phyloP scores from a whole-genome alignment of 2,113 vertebrate genomes.

The Hemiprocne comata region DNA sequence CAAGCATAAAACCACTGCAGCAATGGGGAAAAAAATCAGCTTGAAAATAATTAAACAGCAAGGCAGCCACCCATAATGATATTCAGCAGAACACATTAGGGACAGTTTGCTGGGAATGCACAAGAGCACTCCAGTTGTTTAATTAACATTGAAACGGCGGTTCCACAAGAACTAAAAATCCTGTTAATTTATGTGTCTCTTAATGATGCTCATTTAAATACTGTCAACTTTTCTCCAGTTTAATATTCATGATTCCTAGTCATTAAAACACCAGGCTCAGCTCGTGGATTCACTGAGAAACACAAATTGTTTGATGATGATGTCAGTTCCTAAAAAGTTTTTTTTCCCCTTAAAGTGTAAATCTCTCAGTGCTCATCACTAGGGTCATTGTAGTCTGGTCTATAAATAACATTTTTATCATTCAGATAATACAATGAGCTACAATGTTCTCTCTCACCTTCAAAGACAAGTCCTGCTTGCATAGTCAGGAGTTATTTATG shows the following conservation, averaged over 20 bases:
- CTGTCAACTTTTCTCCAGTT: conserved; percentile 83
- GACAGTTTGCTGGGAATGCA: conserved; percentile 82
- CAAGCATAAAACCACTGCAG: conserved; percentile 82
- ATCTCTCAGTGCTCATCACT: conserved; percentile 5
- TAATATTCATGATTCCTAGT: conserved; percentile 85
- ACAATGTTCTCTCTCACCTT: conserved; percentile 47
- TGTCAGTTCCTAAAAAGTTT: conserved; percentile 65
- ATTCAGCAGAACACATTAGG: conserved; percentile 84
- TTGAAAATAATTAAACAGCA: conserved; percentile 87
- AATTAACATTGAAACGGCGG: conserved; percentile 85
- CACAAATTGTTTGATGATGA: conserved; percentile 70
- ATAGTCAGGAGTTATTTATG: conserved; percentile 61
- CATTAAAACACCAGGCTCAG: conserved; percentile 77
- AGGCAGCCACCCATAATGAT: conserved; percentile 87
- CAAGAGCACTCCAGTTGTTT: conserved; percentile 84
- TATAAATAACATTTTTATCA: conserved; percentile 61
- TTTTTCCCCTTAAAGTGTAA: conserved; percentile 31
- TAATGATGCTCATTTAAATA: conserved; percentile 89
- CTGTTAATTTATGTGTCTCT: conserved; percentile 88
- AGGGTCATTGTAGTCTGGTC: conserved; percentile 20
- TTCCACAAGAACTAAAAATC: conserved; percentile 86
- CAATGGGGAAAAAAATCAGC: conserved; percentile 74
- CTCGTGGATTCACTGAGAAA: conserved; percentile 62
- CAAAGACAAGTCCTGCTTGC: conserved; percentile 8
- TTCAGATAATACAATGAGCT: conserved; percentile 28